Evolutionary conservation across 1,140 invertebrate genomes (phyloP).

Genomic region (Pissodes strobi): DNA sequence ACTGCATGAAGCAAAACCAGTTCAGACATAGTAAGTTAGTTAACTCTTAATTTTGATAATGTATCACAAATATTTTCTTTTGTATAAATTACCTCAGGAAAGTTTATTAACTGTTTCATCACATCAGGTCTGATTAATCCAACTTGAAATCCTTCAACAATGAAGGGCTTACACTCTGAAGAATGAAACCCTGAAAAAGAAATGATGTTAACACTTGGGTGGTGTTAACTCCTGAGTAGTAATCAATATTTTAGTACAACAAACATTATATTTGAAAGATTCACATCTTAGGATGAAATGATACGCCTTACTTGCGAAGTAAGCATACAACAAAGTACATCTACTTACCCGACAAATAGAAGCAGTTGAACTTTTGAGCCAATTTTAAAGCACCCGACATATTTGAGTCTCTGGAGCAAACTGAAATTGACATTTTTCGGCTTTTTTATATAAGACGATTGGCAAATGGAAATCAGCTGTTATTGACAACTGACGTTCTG

Average conservation of each 20-base stretch:
- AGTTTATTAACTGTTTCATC: slow-evolving; percentile 75
- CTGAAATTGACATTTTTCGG: neutral
- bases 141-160: slow-evolving; percentile 85
- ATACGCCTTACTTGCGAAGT: too few relatives aligned
- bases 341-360: slow-evolving; percentile 77
- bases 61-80: too few relatives aligned
- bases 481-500: too few relatives aligned
- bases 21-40: too few relatives aligned
- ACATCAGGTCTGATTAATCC: slow-evolving; percentile 84
- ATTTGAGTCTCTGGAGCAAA: slow-evolving; percentile 47
- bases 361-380: slow-evolving; percentile 83
- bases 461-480: slow-evolving; percentile 7
- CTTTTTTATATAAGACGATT: neutral
- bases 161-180: slow-evolving; percentile 81
- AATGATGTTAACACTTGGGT: slow-evolving; percentile 12
- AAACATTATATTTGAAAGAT: neutral
- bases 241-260: slow-evolving; percentile 40
- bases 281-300: too few relatives aligned
- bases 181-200: slow-evolving; percentile 48
- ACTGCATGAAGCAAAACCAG: too few relatives aligned
- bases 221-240: slow-evolving; percentile 25
- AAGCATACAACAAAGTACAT: neutral
- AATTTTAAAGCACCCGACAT: slow-evolving; percentile 73
- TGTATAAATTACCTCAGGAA: slow-evolving; percentile 77
- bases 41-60: too few relatives aligned